phyloP scores from a whole-genome alignment of 23 tunicate species.

The Styela clava region DNA sequence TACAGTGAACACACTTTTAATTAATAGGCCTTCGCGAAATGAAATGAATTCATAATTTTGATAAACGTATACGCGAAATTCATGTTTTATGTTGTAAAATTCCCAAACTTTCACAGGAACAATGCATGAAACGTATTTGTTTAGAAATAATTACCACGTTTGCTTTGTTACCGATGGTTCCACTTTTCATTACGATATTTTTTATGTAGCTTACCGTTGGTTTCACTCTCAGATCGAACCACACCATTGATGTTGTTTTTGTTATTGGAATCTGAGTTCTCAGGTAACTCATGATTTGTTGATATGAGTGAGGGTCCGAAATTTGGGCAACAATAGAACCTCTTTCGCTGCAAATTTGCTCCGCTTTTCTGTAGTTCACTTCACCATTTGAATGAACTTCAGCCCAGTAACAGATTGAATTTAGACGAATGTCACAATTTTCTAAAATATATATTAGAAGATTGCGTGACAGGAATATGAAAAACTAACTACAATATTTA shows the following conservation, averaged over 20 bases:
- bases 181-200: too few relatives aligned
- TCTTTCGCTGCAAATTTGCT: neutral
- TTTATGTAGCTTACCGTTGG: neutral
- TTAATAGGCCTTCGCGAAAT: too few relatives aligned
- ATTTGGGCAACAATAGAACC: neutral
- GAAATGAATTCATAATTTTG: too few relatives aligned
- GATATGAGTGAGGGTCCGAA: neutral
- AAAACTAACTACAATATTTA: too few relatives aligned
- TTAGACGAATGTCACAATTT: neutral
- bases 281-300: neutral
- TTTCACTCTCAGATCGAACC: neutral
- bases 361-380: neutral
- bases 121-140: too few relatives aligned
- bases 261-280: neutral
- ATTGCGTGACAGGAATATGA: too few relatives aligned
- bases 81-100: too few relatives aligned
- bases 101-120: too few relatives aligned
- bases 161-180: too few relatives aligned
- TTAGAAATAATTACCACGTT: too few relatives aligned
- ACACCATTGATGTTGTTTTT: neutral
- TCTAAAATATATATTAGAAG: neutral
- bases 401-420: neutral
- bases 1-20: too few relatives aligned
- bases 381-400: neutral
- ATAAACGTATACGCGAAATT: too few relatives aligned